These are phyloP conservation scores for Trichacis sp. DNA, from an alignment of 2,888 invertebrate genomes.

Conservation along the genomic window DNA sequence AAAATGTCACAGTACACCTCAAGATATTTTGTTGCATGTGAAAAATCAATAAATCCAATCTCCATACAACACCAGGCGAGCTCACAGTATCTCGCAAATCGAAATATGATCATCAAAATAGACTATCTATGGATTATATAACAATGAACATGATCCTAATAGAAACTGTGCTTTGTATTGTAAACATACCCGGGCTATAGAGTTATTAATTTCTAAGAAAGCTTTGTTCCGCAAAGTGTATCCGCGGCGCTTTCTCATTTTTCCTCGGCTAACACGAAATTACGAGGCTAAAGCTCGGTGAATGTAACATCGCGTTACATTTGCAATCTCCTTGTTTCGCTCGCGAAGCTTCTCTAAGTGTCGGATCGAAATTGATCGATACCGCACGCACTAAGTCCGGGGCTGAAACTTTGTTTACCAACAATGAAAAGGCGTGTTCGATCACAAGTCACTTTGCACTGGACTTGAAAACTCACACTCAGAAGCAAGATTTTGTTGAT, in stretches of 20 bases:
- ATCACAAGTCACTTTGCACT: background rate
- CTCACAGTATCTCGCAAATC: background rate
- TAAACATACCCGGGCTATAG: background rate
- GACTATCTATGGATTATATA: background rate
- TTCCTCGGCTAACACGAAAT: background rate
- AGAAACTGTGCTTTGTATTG: background rate
- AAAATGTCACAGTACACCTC: too few relatives aligned
- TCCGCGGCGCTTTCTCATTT: background rate
- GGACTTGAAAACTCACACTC: too few relatives aligned
- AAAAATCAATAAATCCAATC: too few relatives aligned
- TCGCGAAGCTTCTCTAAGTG: too few relatives aligned
- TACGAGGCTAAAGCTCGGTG: too few relatives aligned
- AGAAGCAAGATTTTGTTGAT: too few relatives aligned
- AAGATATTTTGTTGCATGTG: too few relatives aligned
- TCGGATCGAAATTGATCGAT: background rate
- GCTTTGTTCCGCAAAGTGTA: background rate
- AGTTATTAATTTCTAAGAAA: background rate
- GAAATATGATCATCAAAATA: slow-evolving; percentile 1
- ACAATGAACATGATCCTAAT: background rate
- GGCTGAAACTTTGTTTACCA: background rate
- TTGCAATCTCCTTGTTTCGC: too few relatives aligned
- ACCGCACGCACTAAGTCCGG: background rate
- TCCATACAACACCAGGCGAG: too few relatives aligned
- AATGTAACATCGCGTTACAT: too few relatives aligned
- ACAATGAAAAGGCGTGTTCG: slow-evolving; percentile 1